Evolutionary conservation across 2,113 vertebrate genomes (phyloP), one percentile per base, ranked within the genome.

Genomic region (Aphyosemion australe): DNA sequence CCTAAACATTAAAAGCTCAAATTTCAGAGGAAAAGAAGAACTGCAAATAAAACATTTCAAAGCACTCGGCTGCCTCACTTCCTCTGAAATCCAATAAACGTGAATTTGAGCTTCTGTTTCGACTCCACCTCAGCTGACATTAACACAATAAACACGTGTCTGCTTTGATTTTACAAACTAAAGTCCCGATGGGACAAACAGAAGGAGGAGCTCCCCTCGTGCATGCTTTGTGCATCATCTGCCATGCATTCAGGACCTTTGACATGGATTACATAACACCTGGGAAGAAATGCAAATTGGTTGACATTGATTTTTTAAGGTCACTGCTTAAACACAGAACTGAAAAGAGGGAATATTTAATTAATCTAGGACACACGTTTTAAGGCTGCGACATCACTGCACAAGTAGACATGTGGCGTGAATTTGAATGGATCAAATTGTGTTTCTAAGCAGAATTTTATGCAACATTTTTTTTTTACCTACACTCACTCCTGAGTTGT

Each of bases 231-330:
- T 58, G 19, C 43, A 16, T 45, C 64, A n/a, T 18, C 32, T 65
- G 66, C 43, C 45, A 42, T 48, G 56, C 60, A 10, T 57, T 50
- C 31, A 42, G 15, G 32, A 70, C 45, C 57, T 16, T 43, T 45
- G 34, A n/a, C 39, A 12, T 16, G 15, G 61, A 64, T 72, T 81
- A 65, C 48, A n/a, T 75, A 79, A 77, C 52, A 61, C 34, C 20
- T 5, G 2, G 45, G 61, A 63, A 46, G 46, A 47, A 71, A 60
- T 41, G 46, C 54, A 62, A 52, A 9, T 2, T 48, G n/a, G 3
- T 19, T 48, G 63, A 41, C 45, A 72, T 79, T 54, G 48, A 72
- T 61, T 12, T 63, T 20, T 26, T 20, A 72, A 71, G 56, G 69
- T 75, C 42, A 70, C 46, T 14, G 16, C 6, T 48, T 43, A 20